A percentile compares a stretch with the other conserved stretches of the same genome.
Evolutionary conservation across 2,113 vertebrate genomes (phyloP).

Genomic region (Xyliphius kryptos): DNA sequence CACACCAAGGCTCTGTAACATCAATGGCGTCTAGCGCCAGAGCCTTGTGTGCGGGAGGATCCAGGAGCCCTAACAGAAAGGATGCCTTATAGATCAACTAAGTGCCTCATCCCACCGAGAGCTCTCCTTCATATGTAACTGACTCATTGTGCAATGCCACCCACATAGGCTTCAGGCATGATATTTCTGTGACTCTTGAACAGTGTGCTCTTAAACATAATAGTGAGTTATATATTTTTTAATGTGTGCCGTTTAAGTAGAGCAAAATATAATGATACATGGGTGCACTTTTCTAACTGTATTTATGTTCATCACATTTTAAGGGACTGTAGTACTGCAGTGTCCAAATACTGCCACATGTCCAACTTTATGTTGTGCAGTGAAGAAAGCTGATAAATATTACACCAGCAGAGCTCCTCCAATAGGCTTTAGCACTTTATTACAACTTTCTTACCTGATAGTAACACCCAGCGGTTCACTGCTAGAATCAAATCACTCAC

Average conservation of each 20-base stretch:
- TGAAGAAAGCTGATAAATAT: slow-evolving; percentile 10
- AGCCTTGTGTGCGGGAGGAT: too few species aligned
- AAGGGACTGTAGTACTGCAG: too few species aligned
- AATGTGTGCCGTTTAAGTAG: background rate
- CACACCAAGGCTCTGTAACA: too few species aligned
- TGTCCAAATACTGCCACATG: too few species aligned
- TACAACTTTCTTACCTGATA: slow-evolving; percentile 10
- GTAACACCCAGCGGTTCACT: slow-evolving; percentile 11
- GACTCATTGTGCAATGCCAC: background rate
- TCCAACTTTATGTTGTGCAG: too few species aligned
- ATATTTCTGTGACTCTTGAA: slow-evolving; percentile 1
- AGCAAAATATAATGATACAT: background rate
- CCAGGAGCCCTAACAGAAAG: too few species aligned
- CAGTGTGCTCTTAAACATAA: background rate
- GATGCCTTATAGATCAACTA: background rate
- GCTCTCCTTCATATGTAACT: background rate
- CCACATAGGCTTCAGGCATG: background rate
- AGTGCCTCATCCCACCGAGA: background rate
- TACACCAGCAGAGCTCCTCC: slow-evolving; percentile 42
- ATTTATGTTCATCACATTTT: too few species aligned
- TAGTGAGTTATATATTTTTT: background rate
- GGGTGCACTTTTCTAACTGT: background rate
- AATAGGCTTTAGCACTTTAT: slow-evolving; percentile 4
- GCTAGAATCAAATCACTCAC: slow-evolving; percentile 35
- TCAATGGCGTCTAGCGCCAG: too few species aligned